Base-by-base conservation (phyloP, 2,113 vertebrate genomes). In the Trinectes maculatus region DNA sequence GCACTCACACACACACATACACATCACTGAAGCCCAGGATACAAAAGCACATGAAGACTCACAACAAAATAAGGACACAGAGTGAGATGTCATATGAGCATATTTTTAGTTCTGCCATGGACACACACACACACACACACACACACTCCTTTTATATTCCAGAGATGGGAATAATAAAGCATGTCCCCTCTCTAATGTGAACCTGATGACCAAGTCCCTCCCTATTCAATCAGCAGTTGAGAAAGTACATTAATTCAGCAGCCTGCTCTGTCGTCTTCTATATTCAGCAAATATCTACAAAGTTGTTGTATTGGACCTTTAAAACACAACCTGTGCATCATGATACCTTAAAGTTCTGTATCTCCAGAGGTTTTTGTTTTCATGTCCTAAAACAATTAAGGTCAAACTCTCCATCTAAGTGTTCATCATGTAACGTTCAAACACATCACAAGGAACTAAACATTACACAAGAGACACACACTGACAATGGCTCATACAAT, bases 221-320 rank as follows among this genome's bases (percentile, higher is more conserved):
- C 71, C 71, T 52, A 73, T 85, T 87, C 78, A 85, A 76, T 84
- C 77, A 83, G 48, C 18, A 44, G 54, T 46, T 61, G 26, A 62
- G 63, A 71, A 51, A 77, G 70, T 68, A 77, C 57, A 81, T 85
- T 80, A 87, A 82, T 83, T 71, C 64, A 61, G 53, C 76, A 66
- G 71, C 37, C 55, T 21, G 54, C 69, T 52, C 31, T 8, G 8
- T 40, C 21, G 51, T 63, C 77, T 77, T 71, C 62, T 67, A 59
- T 26, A 78, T 82, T 81, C 82, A 85, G 83, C 81, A 86, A 84
- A 80, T 81, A 80, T 87, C 69, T 62, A 70, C 72, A 85, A 76
- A 74, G 64, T 34, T 67, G 70, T 64, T 39, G 26, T 49, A 51
- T 54, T 34, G 19, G 78, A 46, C 43, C 79, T 85, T 77, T 83